Percentiles rank a stretch among this genome's conserved stretches.
Conservation (phyloP, 2,888 invertebrate genomes). For the Heliconius erato region DNA sequence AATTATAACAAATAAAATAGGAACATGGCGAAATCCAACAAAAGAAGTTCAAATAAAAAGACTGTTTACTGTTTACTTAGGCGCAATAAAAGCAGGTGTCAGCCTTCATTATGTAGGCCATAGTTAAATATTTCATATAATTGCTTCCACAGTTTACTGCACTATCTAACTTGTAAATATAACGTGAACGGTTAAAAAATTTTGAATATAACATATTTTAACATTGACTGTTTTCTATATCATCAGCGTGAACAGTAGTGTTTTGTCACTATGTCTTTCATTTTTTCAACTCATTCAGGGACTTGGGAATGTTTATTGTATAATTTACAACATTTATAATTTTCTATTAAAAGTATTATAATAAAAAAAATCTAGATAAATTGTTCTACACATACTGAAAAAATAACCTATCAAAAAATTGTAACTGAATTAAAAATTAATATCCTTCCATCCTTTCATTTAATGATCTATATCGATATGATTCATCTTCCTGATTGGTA, state of each 20-base stretch:
- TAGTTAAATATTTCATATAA: conserved; percentile 30
- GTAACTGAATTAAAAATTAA: too few species aligned
- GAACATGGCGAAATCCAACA: conserved; percentile 3
- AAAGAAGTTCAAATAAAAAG: conserved; percentile 10
- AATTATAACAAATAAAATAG: conserved; percentile 8
- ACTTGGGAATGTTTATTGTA: background rate
- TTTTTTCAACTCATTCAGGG: too few species aligned
- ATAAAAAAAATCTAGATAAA: background rate
- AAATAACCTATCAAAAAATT: too few species aligned
- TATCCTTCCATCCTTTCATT: too few species aligned
- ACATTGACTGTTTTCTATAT: too few species aligned
- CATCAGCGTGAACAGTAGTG: too few species aligned
- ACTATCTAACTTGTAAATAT: background rate
- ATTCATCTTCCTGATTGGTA: too few species aligned
- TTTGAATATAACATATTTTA: too few species aligned
- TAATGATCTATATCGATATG: too few species aligned
- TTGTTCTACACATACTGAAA: too few species aligned
- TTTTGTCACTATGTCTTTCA: too few species aligned
- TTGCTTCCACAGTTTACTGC: conserved; percentile 1
- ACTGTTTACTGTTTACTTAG: conserved; percentile 20
- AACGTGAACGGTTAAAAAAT: too few species aligned
- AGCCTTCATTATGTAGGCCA: conserved; percentile 37
- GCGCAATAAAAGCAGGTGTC: conserved; percentile 27
- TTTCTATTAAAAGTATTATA: background rate
- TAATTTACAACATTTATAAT: background rate